Evolutionary conservation across 2,888 invertebrate species (phyloP), one percentile per base, ranked within the genome.

Genomic region (Cremastinae sp.): DNA sequence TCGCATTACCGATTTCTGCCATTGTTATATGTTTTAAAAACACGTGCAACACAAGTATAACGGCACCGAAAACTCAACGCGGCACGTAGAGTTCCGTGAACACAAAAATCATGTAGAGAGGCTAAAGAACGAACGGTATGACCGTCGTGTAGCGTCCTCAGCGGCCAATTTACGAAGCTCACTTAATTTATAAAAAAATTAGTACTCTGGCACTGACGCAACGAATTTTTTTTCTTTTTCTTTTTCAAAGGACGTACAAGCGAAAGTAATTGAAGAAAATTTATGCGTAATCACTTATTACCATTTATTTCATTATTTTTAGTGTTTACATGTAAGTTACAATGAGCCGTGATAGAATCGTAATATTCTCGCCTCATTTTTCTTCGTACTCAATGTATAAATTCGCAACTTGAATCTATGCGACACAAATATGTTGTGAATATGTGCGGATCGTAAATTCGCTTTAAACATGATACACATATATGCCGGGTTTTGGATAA

Each of bases 1-100:
- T 71, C 75, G 62, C 78, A 73, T 85, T 81, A 86, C 86, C 86
- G 45, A 80, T 80, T 80, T 85, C 86, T 84, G 84, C 85, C 86
- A 86, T 86, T 81, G 79, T 84, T 51, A 71, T 59, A 75, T 51
- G 72, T 74, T 64, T 70, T 70, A 65, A 78, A 53, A 78, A 82
- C 80, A 83, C 82, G 83, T 83, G 83, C 54, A 69, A 58, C 22
- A 41, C 47, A 70, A 59, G 69, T 74, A 78, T 78, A 56, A 56
- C 66, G 61, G 34, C 34, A 28, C 64, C 73, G 59, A 58, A 68
- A 20, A 12, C 12, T 12, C 45, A 45, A 12, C n/a, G 45, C 45
- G 12, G 4, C 4, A 4, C 45, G 12, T 12, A 12, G 4, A 12
- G 14, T 45, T 45, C 45, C 45, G 4, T 45, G 45, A 45, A 12